Evolutionary conservation across 1,140 invertebrate genomes (phyloP).

Genomic region (Trichonephila clavipes): DNA sequence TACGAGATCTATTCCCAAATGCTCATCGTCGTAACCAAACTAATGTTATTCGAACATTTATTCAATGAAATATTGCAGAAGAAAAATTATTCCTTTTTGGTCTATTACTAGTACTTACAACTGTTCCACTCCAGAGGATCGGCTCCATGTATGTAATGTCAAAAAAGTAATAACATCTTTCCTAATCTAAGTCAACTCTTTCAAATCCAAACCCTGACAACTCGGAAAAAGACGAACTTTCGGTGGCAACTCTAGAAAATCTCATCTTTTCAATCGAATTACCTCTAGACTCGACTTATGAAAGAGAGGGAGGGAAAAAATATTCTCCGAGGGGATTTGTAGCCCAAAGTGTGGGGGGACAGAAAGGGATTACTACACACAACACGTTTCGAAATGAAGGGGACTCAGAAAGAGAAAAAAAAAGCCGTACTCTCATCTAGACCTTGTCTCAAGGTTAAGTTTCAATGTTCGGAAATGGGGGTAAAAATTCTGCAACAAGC

Average conservation of each 20-base stretch:
- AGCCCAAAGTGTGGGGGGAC: neutral
- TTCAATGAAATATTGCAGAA: too few relatives aligned
- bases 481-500: neutral
- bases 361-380: neutral
- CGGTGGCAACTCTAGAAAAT: neutral
- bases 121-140: too few relatives aligned
- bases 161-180: too few relatives aligned
- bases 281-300: neutral
- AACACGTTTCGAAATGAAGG: conserved; percentile 19
- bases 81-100: too few relatives aligned
- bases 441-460: conserved; percentile 15
- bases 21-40: too few relatives aligned
- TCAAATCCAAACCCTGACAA: too few relatives aligned
- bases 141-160: too few relatives aligned
- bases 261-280: conserved; percentile 14
- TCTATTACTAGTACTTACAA: too few relatives aligned
- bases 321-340: neutral
- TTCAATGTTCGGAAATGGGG: conserved; percentile 7
- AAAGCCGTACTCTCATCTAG: neutral
- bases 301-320: neutral
- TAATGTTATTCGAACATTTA: too few relatives aligned
- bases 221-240: neutral
- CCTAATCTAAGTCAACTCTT: too few relatives aligned
- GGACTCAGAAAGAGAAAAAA: neutral
- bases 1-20: too few relatives aligned